Evolutionary conservation across 2,888 invertebrate species (phyloP), one percentile per base, ranked within the genome.

Genomic region (Limenitis camilla): DNA sequence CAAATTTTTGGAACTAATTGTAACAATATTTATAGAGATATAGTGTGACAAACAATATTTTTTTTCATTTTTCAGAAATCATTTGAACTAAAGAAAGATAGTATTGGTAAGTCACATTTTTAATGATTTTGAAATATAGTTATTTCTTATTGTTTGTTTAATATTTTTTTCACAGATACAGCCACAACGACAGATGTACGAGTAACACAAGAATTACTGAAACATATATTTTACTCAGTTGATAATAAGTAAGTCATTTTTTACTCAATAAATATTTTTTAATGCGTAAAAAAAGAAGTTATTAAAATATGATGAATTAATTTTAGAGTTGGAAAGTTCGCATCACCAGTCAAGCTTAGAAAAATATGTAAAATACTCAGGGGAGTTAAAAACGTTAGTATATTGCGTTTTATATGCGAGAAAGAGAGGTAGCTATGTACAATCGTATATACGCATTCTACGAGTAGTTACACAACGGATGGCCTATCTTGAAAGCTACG

Each of bases 181-280:
- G 78, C 77, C 1, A 68, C 71, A 11, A 76, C 71, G 0, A 80
- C 81, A 0, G 74, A 76, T 1, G 72, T 75, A 0, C n/a, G n/a
- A n/a, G n/a, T n/a, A n/a, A 80, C 79, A 0, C 72, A 76, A 36
- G 69, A 75, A 3, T 42, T 80, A 2, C 53, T 81, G 0, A 63
- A 63, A 27, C 64, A 73, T 33, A n/a, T n/a, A n/a, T 65, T 76
- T 49, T 66, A 70, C n/a, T 69, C 66, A 10, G 64, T 69, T 0
- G 63, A 54, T 2, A 52, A 36, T 39, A 46, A 50, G 69, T 1
- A 51, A 65, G 0, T 52, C 57, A 2, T 7, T 33, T 29, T 10
- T 4, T 5, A 7, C 5, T 27, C 6, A 39, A 7, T 11, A 9
- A n/a, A n/a, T n/a, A n/a, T n/a, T n/a, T n/a, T n/a, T n/a, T n/a